These are phyloP conservation scores for Nomia melanderi DNA, from an alignment of 1,140 invertebrate genomes.

Conservation along the genomic window DNA sequence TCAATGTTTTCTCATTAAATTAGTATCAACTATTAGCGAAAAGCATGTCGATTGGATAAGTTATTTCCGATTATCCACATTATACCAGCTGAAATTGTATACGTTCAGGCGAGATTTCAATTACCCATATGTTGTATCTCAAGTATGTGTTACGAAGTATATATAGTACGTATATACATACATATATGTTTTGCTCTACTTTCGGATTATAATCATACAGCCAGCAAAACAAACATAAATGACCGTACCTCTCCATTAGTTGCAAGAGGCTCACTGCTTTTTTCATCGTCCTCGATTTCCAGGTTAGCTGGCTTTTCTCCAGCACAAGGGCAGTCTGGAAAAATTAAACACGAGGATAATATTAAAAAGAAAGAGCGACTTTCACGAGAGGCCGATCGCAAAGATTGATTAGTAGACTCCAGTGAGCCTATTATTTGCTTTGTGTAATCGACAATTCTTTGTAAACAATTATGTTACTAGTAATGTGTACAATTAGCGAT, in stretches of 20 bases:
- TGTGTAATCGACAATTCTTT: no score
- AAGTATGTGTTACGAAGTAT: slow-evolving; percentile 1
- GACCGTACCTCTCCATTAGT: slow-evolving; percentile 84
- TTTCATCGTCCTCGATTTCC: slow-evolving; percentile 84
- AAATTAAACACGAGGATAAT: neutral
- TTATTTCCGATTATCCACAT: neutral
- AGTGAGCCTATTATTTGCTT: neutral
- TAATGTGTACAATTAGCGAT: neutral
- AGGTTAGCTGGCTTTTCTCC: slow-evolving; percentile 85
- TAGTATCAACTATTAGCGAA: no score
- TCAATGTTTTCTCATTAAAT: no score
- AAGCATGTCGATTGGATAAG: neutral
- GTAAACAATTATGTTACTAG: neutral
- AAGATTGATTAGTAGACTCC: no score
- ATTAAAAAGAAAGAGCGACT: neutral
- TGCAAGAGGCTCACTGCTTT: slow-evolving; percentile 85
- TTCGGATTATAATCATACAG: slow-evolving; percentile 22
- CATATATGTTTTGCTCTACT: slow-evolving; percentile 19
- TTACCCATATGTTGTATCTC: neutral
- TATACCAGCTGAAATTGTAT: slow-evolving; percentile 5
- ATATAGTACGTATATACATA: no score
- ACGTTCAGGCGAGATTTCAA: neutral
- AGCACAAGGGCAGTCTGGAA: slow-evolving; percentile 86
- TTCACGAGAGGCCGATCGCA: neutral
- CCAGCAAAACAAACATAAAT: slow-evolving; percentile 18